Evolutionary conservation across 2,888 invertebrate species (phyloP).

Genomic region (Nomada goodeniana): DNA sequence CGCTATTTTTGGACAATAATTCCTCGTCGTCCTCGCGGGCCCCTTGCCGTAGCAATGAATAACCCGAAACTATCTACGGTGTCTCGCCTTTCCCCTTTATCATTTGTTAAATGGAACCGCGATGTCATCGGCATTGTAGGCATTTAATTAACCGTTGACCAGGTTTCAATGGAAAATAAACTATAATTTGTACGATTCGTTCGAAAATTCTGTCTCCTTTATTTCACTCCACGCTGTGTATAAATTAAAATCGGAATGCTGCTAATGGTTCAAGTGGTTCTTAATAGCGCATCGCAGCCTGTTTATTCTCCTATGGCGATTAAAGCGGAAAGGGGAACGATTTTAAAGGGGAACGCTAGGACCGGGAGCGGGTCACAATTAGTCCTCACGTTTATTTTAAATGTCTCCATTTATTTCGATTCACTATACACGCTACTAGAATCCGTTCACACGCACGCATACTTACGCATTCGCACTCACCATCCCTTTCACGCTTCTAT

Average conservation of each 20-base stretch:
- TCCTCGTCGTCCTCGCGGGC: slow-evolving; percentile 73
- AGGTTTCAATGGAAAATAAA: no score
- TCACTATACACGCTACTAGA: slow-evolving; percentile 79
- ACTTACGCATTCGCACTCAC: slow-evolving; percentile 41
- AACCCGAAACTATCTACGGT: neutral
- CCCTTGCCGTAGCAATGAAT: slow-evolving; percentile 10
- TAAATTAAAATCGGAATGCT: no score
- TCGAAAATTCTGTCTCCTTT: no score
- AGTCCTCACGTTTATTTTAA: slow-evolving; percentile 55
- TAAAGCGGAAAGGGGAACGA: neutral
- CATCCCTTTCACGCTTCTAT: slow-evolving; percentile 62
- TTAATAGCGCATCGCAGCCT: neutral
- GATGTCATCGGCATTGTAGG: neutral
- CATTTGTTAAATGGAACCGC: neutral
- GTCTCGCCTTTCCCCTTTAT: neutral
- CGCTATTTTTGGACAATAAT: slow-evolving; percentile 79
- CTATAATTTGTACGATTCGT: no score
- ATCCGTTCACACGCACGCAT: slow-evolving; percentile 53
- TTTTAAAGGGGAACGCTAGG: neutral
- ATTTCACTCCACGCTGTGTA: no score
- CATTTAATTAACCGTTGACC: no score
- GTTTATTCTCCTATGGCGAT: neutral
- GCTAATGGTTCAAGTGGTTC: neutral
- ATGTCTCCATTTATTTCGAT: slow-evolving; percentile 82
- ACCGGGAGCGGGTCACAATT: slow-evolving; percentile 14